Base-by-base conservation (phyloP, 2,888 invertebrate genomes). In the Amiota minor region DNA sequence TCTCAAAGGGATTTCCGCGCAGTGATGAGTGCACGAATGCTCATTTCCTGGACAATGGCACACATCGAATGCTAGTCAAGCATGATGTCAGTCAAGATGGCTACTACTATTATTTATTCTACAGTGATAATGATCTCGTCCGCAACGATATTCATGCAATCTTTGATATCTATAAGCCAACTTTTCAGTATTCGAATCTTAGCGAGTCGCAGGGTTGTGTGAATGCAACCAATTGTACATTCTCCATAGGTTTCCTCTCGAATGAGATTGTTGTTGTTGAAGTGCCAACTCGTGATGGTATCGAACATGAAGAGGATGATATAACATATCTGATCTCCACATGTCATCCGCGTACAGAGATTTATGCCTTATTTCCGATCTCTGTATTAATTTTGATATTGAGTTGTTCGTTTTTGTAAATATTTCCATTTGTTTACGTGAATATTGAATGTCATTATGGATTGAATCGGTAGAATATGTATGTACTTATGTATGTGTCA, bases 61-160 rank as follows among this genome's bases (percentile, higher is more conserved):
- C 93, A 45, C 94, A 94, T 78, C 83, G 85, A 6, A 93, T 95
- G 91, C 91, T 92, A 76, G 92, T 93, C 0, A 92, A 92, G 73
- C 95, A 96, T 82, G 92, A 95, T 78, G 94, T 96, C 35, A 90
- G 92, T 53, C 91, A 92, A 70, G 94, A 95, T 86, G 96, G 96
- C 9, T 96, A 96, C 89, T 96, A 96, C 88, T 96, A 96, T 89
- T 96, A 96, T 83, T 95, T 96, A 80, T 96, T 96, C 89, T 96
- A 96, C 86, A 96, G 95, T 82, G 95, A 96, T 87, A 96, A 96
- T 90, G 96, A 95, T 88, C 91, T 93, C 80, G 93, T 94, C 11
- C 92, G 91, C 67, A 96, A 96, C 89, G 94, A 95, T 85, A 94
- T 96, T 81, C 94, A 96, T 89, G 95, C 94, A 9, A 92, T 95